Evolutionary conservation across 1,140 invertebrate genomes (phyloP), one percentile per base, ranked within the genome.

Genomic region (Daktulosphaira vitifoliae): DNA sequence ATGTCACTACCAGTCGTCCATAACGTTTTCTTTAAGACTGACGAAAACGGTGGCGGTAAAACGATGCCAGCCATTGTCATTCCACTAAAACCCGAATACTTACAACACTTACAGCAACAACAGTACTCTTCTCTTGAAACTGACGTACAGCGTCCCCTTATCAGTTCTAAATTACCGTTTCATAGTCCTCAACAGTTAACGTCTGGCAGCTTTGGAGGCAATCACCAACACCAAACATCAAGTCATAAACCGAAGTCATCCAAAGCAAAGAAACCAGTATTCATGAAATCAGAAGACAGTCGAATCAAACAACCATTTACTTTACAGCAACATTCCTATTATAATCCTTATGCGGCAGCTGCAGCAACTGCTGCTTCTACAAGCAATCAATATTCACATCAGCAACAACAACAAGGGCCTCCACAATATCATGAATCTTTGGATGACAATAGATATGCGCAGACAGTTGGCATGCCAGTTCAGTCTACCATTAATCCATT

Each of bases 1-100:
- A 62, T 62, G 56, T 62, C 56, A 25, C 16, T 62, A 39, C 56
- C 56, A 16, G 56, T 62, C 42, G 56, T 62, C n/a, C 56, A 62
- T 39, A 62, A 62, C 42, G 56, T 62, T n/a, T 62, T 62, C 42
- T 62, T 62, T 16, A 62, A 62, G 16, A 62, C 56, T 23, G 56
- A 62, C 42, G 56, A 62, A 25, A 33, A 48, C 42, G 56, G 56
- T 16, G 56, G 39, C 4, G 56, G 56, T 16, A 62, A 48, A 16
- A 62, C 42, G 6, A 62, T 62, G 56, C 56, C 56, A 11, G 56
- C 56, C 25, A 62, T 62, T 15, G 56, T 62, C 9, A 62, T 62
- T 29, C 56, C 56, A 0, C 42, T 62, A 2, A 62, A 62, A 48
- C 56, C 56, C n/a, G 56, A 62, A 46, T 62, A 62, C 42, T 16